Evolutionary conservation across 2,888 invertebrate species (phyloP).

Genomic region (Saturnia pavonia): DNA sequence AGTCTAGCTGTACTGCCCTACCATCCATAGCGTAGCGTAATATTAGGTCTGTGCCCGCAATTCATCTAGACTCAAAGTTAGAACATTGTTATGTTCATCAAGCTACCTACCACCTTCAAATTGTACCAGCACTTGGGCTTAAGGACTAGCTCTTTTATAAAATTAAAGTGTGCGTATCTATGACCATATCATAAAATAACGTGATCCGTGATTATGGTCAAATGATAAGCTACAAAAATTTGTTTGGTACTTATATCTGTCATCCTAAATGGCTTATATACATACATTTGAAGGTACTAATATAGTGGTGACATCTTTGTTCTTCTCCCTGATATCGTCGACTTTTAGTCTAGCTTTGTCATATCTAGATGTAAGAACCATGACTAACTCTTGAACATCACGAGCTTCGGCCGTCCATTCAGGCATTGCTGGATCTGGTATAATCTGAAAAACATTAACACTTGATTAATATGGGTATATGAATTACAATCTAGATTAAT

Average conservation of each 20-base stretch:
- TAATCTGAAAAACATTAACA: conserved; percentile 43
- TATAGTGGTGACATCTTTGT: conserved; percentile 51
- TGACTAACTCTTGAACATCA: conserved; percentile 68
- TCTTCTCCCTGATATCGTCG: conserved; percentile 61
- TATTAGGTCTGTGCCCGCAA: no score
- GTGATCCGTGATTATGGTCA: not conserved
- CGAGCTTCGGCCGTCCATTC: conserved; percentile 74
- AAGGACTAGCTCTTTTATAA: no score
- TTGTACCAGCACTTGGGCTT: no score
- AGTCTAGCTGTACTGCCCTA: no score
- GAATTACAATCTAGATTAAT: no score
- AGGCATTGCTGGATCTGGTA: conserved; percentile 67
- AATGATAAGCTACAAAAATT: no score
- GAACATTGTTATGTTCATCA: no score
- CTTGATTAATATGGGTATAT: no score
- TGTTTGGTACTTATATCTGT: no score
- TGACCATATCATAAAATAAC: not conserved
- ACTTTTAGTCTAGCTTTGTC: conserved; percentile 60
- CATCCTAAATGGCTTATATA: not conserved
- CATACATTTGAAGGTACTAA: conserved; percentile 66
- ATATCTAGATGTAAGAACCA: conserved; percentile 65
- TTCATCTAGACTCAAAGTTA: no score
- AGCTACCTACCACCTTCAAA: no score
- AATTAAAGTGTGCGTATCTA: not conserved
- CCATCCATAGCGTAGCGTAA: no score